phyloP scores from a whole-genome alignment of 2,888 invertebrate species.

The Esperia sulphurella region DNA sequence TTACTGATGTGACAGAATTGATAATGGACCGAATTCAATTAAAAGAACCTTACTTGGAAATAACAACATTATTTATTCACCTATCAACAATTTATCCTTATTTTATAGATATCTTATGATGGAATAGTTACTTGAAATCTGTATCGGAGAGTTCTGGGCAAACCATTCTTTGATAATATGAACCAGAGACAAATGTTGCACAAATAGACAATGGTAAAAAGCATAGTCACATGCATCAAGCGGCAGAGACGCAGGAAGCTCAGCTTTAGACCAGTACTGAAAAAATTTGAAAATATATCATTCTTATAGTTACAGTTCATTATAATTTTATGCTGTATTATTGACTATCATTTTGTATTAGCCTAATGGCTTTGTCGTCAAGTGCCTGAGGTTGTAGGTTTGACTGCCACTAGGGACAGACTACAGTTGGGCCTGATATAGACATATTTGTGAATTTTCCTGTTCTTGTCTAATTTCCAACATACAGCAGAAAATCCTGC shows the following conservation, averaged over 20 bases:
- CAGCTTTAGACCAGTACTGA: constrained; percentile 58
- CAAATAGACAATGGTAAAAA: constrained; percentile 62
- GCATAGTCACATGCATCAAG: constrained; percentile 66
- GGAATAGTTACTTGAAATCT: constrained; percentile 49
- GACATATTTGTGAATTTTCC: too few relatives aligned
- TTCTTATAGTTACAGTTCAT: too few relatives aligned
- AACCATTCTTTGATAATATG: constrained; percentile 56
- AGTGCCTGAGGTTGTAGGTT: too few relatives aligned
- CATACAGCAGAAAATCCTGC: too few relatives aligned
- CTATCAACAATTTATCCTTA: constrained; percentile 12
- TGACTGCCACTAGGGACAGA: too few relatives aligned
- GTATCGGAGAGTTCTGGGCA: constrained; percentile 51
- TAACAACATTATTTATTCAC: constrained; percentile 4
- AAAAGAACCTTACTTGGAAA: constrained; percentile 3
- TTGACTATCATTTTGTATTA: too few relatives aligned
- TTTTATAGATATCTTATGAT: constrained; percentile 17
- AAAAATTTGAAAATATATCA: constrained; percentile 24
- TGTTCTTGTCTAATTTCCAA: too few relatives aligned
- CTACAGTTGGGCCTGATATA: too few relatives aligned
- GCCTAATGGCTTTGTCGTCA: too few relatives aligned
- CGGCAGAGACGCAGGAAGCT: constrained; percentile 63
- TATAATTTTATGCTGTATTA: too few relatives aligned
- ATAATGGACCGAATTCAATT: background rate
- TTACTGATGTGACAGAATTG: too few relatives aligned
- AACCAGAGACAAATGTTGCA: constrained; percentile 69